A percentile compares a stretch with the other conserved stretches of the same genome.
Conservation (phyloP, 2,113 vertebrate genomes). For the Plectropomus leopardus region DNA sequence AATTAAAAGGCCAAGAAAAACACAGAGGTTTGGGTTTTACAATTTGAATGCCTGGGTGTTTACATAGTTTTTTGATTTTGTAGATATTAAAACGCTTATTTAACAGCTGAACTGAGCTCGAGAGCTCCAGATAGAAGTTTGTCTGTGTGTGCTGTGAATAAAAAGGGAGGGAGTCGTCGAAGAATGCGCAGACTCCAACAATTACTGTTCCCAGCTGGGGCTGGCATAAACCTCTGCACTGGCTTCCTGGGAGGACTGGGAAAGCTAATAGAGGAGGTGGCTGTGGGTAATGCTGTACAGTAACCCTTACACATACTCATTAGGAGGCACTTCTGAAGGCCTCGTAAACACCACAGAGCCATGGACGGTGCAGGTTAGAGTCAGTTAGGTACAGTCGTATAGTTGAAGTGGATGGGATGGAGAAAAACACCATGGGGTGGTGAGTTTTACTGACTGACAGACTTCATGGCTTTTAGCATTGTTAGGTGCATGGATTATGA, state of each 20-base stretch:
- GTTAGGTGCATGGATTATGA: not conserved
- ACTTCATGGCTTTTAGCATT: not conserved
- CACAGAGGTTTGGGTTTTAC: not conserved
- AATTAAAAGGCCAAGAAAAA: constrained; percentile 47
- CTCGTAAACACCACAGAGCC: constrained; percentile 83
- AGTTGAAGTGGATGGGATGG: constrained; percentile 27
- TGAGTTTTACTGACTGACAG: constrained; percentile 21
- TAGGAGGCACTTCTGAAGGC: constrained; percentile 81
- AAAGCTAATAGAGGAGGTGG: constrained; percentile 68
- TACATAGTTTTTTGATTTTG: constrained; percentile 55
- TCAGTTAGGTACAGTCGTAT: constrained; percentile 57
- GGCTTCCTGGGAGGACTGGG: constrained; percentile 71
- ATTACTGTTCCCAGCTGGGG: constrained; percentile 81
- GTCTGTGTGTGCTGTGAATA: constrained; percentile 13
- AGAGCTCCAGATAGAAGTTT: constrained; percentile 37
- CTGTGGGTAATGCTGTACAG: constrained; percentile 80
- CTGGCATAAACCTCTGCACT: constrained; percentile 80
- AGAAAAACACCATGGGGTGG: constrained; percentile 28
- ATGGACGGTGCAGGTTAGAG: constrained; percentile 66
- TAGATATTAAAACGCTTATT: constrained; percentile 61
- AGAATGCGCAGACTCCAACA: constrained; percentile 69
- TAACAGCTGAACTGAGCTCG: constrained; percentile 52
- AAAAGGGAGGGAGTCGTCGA: constrained; percentile 11
- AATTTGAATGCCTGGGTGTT: too few relatives aligned
- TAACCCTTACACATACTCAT: constrained; percentile 81